A percentile compares a stretch with the other conserved stretches of the same genome.
phyloP scores from a whole-genome alignment of 2,888 invertebrate species.

The Acleris holmiana region DNA sequence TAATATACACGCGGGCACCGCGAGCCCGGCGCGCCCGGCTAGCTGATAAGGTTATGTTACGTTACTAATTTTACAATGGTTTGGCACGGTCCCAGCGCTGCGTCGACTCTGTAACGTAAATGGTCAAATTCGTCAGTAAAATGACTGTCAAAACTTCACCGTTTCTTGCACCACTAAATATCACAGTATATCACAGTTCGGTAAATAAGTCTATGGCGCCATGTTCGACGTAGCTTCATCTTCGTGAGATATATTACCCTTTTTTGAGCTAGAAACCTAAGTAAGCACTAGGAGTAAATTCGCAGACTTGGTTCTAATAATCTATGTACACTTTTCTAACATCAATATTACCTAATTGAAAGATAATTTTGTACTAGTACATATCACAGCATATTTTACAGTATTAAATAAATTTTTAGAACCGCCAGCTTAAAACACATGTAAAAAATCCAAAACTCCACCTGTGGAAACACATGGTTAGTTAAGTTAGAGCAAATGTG shows the following conservation, averaged over 20 bases:
- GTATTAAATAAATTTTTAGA: slow-evolving; percentile 13
- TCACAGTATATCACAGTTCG: slow-evolving; percentile 59
- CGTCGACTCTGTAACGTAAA: slow-evolving; percentile 76
- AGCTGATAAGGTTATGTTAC: slow-evolving; percentile 12
- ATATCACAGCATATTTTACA: not conserved
- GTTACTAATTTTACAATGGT: slow-evolving; percentile 42
- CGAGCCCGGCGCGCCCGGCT: too few species aligned
- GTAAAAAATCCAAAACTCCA: slow-evolving; percentile 13
- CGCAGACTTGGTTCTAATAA: slow-evolving; percentile 13
- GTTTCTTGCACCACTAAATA: slow-evolving; percentile 55
- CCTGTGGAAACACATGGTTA: slow-evolving; percentile 44
- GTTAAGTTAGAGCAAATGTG: slow-evolving; percentile 37
- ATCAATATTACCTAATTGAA: not conserved
- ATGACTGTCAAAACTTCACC: slow-evolving; percentile 52
- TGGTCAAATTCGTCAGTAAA: slow-evolving; percentile 74
- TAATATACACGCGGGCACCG: too few species aligned
- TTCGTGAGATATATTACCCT: slow-evolving; percentile 33
- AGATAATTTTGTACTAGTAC: not conserved
- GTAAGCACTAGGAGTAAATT: slow-evolving; percentile 15
- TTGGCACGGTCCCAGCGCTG: slow-evolving; percentile 70
- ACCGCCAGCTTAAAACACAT: not conserved
- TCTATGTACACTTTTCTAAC: not conserved
- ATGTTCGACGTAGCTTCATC: slow-evolving; percentile 45
- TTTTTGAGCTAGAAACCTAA: slow-evolving; percentile 12
- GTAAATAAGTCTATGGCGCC: slow-evolving; percentile 47